phyloP scores from a whole-genome alignment of 1,140 invertebrate species.

The Macrotrachela quadricornifera region DNA sequence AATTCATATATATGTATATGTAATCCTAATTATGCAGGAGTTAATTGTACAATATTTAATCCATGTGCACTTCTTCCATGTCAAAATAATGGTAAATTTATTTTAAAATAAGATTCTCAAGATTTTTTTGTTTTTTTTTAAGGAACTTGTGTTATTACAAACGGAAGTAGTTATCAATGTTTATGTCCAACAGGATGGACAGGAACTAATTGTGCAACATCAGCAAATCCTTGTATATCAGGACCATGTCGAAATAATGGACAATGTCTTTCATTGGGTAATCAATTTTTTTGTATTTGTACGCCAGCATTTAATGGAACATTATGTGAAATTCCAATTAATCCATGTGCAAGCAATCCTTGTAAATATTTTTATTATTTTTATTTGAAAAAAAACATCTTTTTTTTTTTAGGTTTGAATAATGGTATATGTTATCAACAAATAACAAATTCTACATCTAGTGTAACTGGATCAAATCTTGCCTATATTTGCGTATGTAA shows the following conservation, averaged over 20 bases:
- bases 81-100: constrained; percentile 2
- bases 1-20: constrained; percentile 2
- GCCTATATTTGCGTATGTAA: constrained; percentile 68
- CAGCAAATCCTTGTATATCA: constrained; percentile 2
- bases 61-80: constrained; percentile 54
- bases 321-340: constrained; percentile 1
- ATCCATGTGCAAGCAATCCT: not conserved
- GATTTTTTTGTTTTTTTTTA: not conserved
- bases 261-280: not conserved
- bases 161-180: constrained; percentile 9
- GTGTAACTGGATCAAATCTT: constrained; percentile 42
- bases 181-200: constrained; percentile 16
- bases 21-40: constrained; percentile 8
- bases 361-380: constrained; percentile 28
- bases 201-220: constrained; percentile 13
- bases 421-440: too few relatives aligned
- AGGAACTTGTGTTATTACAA: constrained; percentile 12
- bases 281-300: not conserved
- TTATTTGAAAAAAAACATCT: too few relatives aligned
- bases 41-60: constrained; percentile 29
- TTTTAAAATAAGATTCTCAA: constrained; percentile 1
- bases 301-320: not conserved
- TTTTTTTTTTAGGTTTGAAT: too few relatives aligned
- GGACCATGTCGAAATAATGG: constrained; percentile 6
- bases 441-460: too few relatives aligned